Base-by-base conservation (phyloP, 2,888 invertebrate species). In the Oxycera nigricornis region DNA sequence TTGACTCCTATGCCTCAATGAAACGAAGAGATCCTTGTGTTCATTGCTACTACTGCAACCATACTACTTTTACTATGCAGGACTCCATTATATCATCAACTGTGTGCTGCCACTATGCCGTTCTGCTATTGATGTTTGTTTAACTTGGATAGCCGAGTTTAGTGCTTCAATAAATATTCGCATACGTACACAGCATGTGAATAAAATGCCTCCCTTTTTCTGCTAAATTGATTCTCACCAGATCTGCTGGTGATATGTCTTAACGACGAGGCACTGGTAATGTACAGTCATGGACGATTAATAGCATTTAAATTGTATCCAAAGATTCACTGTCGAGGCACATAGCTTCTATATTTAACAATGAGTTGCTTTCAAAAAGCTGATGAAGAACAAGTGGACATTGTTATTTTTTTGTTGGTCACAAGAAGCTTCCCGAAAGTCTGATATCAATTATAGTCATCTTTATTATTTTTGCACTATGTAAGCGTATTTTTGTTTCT, bases 181-280 rank as follows among this genome's bases (percentile, higher is more conserved):
- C 65, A 65, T 65, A 24, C 24, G 24, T 55, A 22, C 22, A 22
- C 24, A n/a, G 1, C 55, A 46, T 30, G 22, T 24, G 65, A 24
- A 22, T n/a, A 24, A 65, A 24, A 39, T 7, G 39, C 39, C 65
- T 39, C 14, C 24, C 65, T 59, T 75, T 75, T 72, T 73, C 55
- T 35, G 61, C 55, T 52, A 75, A 72, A 55, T 67, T 75, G 62
- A 28, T 61, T 73, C 59, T 73, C 11, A 52, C 22, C 70, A 70
- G 70, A 70, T 52, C 50, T 31, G 31, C 70, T 55, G 55, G 52
- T 52, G 70, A 70, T 70, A 31, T 31, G 70, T 30, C 22, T 30
- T 22, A 24, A 22, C 41, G 14, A 46, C n/a, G 46, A 46, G 46
- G 35, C 6, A 11, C 46, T n/a, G 17, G 46, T 46, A 46, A 17